These are phyloP conservation scores for Cremastobaeus sp. DNA, from an alignment of 2,888 invertebrate genomes.

Conservation along the genomic window DNA sequence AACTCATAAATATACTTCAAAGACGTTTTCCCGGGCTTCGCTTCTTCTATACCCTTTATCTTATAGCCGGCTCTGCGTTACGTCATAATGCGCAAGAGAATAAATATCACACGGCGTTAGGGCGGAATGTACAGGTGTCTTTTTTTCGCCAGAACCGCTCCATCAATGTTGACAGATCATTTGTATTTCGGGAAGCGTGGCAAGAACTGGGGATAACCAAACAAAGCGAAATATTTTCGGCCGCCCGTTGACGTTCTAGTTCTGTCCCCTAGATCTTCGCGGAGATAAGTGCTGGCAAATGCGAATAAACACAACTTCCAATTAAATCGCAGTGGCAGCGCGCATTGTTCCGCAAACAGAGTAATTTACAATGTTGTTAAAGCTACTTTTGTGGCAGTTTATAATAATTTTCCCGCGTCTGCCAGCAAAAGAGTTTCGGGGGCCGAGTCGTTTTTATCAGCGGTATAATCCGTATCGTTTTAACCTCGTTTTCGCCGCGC, in stretches of 20 bases:
- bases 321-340: constrained; percentile 22
- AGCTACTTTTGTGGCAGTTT: constrained; percentile 2
- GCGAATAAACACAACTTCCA: constrained; percentile 36
- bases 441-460: neutral
- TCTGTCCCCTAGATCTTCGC: constrained; percentile 13
- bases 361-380: constrained; percentile 14
- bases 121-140: no score
- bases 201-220: no score
- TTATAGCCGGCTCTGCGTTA: no score
- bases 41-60: no score
- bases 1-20: no score
- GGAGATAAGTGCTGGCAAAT: constrained; percentile 23
- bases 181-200: no score
- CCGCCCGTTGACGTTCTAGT: neutral
- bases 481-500: constrained; percentile 27
- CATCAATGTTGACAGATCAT: no score
- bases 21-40: no score
- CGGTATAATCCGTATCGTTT: constrained; percentile 11
- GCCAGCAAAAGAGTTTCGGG: constrained; percentile 1
- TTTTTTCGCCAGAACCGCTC: no score
- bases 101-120: no score
- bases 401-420: neutral
- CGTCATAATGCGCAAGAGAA: no score
- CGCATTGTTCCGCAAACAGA: constrained; percentile 13
- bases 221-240: no score